Percentiles rank a stretch among this genome's conserved stretches.
These are phyloP conservation scores for Scomber japonicus DNA, from an alignment of 2,113 vertebrate species.

Conservation along the genomic window DNA sequence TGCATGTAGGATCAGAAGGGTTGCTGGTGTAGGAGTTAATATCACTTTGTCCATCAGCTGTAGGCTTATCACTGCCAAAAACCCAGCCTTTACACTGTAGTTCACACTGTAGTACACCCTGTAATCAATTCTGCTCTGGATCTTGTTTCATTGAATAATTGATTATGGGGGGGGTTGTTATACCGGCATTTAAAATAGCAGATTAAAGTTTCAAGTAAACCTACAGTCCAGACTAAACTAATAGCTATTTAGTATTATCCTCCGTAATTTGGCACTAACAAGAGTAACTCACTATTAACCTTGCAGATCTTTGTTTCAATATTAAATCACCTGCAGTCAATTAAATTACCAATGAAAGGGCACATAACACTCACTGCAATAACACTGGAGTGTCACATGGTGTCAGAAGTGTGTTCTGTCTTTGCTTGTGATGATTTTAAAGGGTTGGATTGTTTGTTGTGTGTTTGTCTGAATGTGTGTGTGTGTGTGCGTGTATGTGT, in stretches of 20 bases:
- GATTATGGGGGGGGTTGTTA: not conserved
- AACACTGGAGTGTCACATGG: slow-evolving; percentile 47
- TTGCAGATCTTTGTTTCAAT: slow-evolving; percentile 37
- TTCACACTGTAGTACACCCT: not conserved
- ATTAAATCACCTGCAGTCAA: slow-evolving; percentile 38
- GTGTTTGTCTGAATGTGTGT: slow-evolving; percentile 14
- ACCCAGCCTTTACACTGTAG: slow-evolving; percentile 5
- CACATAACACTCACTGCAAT: slow-evolving; percentile 60
- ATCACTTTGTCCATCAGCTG: slow-evolving; percentile 5
- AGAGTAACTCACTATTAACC: slow-evolving; percentile 57
- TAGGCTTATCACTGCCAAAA: slow-evolving; percentile 20
- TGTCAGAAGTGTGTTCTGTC: slow-evolving; percentile 33
- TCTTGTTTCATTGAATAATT: not conserved
- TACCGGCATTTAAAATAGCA: slow-evolving; percentile 4
- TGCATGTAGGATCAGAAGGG: slow-evolving; percentile 37
- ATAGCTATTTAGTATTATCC: slow-evolving; percentile 41
- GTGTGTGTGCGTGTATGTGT: slow-evolving; percentile 9
- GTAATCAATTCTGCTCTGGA: not conserved
- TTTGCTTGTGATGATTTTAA: slow-evolving; percentile 17
- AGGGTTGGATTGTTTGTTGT: slow-evolving; percentile 14
- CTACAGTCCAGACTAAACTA: slow-evolving; percentile 40
- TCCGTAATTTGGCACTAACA: slow-evolving; percentile 65
- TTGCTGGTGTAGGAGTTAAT: not conserved
- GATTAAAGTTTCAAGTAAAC: slow-evolving; percentile 13
- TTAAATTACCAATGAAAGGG: slow-evolving; percentile 39